phyloP scores from a whole-genome alignment of 2,888 invertebrate genomes.

The Isotomurus palustris region DNA sequence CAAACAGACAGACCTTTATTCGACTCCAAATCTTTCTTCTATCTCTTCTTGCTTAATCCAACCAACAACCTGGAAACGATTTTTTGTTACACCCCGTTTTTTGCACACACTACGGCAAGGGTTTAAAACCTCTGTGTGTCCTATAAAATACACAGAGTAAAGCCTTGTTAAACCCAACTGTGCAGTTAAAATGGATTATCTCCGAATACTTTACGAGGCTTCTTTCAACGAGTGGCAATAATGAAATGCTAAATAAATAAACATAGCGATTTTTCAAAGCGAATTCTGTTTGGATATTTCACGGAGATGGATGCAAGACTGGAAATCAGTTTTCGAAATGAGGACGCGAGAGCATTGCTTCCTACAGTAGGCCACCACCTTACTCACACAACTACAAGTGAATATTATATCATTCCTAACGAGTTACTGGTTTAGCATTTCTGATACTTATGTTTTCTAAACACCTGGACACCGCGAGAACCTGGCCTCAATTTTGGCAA shows the following conservation, averaged over 20 bases:
- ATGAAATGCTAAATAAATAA: slow-evolving; percentile 37
- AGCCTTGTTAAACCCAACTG: background rate
- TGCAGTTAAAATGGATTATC: slow-evolving; percentile 4
- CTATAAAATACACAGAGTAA: background rate
- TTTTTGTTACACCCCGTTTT: too few relatives aligned
- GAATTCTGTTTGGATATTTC: background rate
- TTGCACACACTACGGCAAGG: too few relatives aligned
- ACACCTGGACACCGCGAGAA: background rate
- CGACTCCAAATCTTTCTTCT: too few relatives aligned
- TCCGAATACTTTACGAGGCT: slow-evolving; percentile 5
- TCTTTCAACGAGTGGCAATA: slow-evolving; percentile 24
- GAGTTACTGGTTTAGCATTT: too few relatives aligned
- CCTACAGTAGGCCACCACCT: too few relatives aligned
- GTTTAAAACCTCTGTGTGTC: background rate
- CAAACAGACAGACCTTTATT: too few relatives aligned
- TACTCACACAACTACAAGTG: too few relatives aligned
- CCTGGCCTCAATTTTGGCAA: slow-evolving; percentile 1
- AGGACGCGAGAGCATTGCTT: too few relatives aligned
- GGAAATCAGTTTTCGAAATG: too few relatives aligned
- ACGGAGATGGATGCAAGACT: background rate
- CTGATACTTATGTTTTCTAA: background rate
- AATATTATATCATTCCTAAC: too few relatives aligned
- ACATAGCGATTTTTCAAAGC: slow-evolving; percentile 24
- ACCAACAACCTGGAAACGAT: too few relatives aligned
- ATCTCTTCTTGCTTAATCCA: too few relatives aligned